Evolutionary conservation across 37 sponge, comb jelly and placozoan species (phyloP), one percentile per base, ranked within the genome.

Genomic region (Hormiphora californensis): DNA sequence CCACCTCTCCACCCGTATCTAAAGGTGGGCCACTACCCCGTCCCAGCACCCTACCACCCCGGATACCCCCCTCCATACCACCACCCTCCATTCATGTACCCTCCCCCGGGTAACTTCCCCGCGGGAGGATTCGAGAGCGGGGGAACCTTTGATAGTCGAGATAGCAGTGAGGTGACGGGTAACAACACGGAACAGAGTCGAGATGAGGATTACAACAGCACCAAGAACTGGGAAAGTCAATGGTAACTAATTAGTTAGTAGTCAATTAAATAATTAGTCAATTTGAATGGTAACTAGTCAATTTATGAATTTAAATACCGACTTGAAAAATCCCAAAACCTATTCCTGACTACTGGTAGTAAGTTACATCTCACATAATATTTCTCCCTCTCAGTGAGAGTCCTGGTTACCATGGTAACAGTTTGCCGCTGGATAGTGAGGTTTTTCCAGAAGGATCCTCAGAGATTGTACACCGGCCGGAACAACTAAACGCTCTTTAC

Each of bases 401-500:
- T 73, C 81, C 81, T 4, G 81, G 38, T 17, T 27, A n/a, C n/a
- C n/a, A 25, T 43, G 68, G 68, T 15, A 30, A 28, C 61, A 73
- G 81, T 19, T 43, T 32, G 4, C 81, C 32, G 46, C 5, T 73
- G 81, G 35, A n/a, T 73, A 73, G 81, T 21, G 81, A 73, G 4
- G 81, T 73, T 1, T 73, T 73, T 28, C 19, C 21, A 1, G 81
- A 73, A 4, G 35, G 36, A n/a, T n/a, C n/a, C n/a, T 27, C 36
- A 9, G 81, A 73, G 4, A 46, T 73, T 3, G 81, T 32, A 46
- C 81, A 73, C 81, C 81, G 43, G 22, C 81, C 81, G 9, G 81
- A 73, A 40, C 81, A 73, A 40, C 81, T 73, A 1, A 73, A 73
- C 81, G 81, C 81, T 40, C 44, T 73, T 22, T 73, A 73, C 38